Conservation (phyloP, 2,113 vertebrate genomes). For the Podilymbus podiceps region DNA sequence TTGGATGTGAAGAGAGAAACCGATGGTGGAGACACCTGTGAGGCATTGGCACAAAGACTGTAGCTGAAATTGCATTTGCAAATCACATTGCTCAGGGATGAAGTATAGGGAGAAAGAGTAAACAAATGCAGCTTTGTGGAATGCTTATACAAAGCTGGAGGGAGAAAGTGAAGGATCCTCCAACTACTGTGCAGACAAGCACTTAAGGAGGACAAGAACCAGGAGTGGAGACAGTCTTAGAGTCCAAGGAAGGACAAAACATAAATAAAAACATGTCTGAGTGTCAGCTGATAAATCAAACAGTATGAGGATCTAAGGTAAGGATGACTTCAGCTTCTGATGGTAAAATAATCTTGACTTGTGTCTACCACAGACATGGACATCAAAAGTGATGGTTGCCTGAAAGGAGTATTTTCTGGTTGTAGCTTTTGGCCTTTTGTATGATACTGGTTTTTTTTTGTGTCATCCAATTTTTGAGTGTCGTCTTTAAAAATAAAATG, state of each 20-base stretch:
- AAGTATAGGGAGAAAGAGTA: not conserved
- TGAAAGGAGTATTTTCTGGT: not conserved
- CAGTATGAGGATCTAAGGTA: not conserved
- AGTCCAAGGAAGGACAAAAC: not conserved
- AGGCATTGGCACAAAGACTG: not conserved
- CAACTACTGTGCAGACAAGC: not conserved
- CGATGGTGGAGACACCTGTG: not conserved
- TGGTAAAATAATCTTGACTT: not conserved
- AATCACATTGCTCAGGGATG: not conserved
- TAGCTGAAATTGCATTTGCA: not conserved
- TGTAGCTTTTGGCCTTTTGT: not conserved
- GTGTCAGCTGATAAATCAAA: not conserved
- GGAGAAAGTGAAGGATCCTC: not conserved
- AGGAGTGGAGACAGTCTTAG: not conserved
- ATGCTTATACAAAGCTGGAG: not conserved
- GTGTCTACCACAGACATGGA: not conserved
- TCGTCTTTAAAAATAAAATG: not conserved
- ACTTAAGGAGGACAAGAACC: not conserved
- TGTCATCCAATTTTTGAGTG: not conserved
- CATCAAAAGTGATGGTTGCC: not conserved
- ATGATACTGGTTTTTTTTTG: not conserved
- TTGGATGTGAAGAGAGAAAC: not conserved
- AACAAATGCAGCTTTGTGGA: not conserved
- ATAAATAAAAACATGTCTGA: not conserved
- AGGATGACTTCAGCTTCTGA: not conserved